These are phyloP conservation scores for Mesoligia furuncula DNA, from an alignment of 2,888 invertebrate species.

Conservation along the genomic window DNA sequence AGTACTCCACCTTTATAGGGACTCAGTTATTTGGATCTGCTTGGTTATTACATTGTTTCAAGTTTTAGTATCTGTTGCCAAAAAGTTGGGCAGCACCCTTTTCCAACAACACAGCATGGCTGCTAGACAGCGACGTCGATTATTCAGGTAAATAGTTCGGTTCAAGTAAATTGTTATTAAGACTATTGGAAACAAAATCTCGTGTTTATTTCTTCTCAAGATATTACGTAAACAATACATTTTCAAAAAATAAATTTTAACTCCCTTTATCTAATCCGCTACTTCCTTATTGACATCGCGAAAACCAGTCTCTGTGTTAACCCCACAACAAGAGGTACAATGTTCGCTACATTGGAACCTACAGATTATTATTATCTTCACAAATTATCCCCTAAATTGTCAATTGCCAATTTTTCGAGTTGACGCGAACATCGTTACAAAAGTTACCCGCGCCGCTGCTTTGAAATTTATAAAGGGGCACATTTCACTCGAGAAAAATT, in stretches of 20 bases:
- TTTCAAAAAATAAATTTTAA: constrained; percentile 3
- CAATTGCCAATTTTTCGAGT: constrained; percentile 74
- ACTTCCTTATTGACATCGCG: constrained; percentile 5
- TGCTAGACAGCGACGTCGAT: neutral
- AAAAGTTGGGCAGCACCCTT: neutral
- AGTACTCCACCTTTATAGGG: neutral
- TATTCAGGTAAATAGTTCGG: neutral
- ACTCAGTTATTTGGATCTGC: neutral
- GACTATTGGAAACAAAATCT: neutral
- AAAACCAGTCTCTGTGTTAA: constrained; percentile 7
- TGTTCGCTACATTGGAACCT: constrained; percentile 35
- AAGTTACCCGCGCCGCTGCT: constrained; percentile 72
- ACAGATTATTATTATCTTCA: constrained; percentile 62
- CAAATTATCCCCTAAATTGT: constrained; percentile 70
- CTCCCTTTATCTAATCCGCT: neutral
- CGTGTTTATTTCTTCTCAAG: neutral
- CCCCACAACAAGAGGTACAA: neutral
- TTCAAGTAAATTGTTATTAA: neutral
- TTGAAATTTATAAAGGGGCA: constrained; percentile 74
- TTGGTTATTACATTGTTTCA: neutral
- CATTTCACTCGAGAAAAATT: constrained; percentile 62
- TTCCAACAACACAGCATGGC: neutral
- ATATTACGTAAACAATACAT: neutral
- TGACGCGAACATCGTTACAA: constrained; percentile 72
- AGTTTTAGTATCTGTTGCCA: neutral